These are phyloP conservation scores for Conops quadrifasciatus DNA, from an alignment of 2,888 invertebrate species.

Conservation along the genomic window DNA sequence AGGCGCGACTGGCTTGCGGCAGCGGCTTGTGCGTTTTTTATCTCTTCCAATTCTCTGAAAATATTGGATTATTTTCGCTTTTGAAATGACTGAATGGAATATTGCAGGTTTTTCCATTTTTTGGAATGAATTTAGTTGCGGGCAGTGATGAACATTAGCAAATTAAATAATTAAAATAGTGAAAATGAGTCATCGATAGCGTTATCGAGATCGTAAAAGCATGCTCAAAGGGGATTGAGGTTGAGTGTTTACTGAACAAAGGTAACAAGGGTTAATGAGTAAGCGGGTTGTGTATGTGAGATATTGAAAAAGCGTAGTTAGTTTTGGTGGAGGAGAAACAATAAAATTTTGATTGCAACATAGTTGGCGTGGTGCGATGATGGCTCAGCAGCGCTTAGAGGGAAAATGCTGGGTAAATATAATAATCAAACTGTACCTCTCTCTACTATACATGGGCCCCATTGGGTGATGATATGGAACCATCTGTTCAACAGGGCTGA, in stretches of 20 bases:
- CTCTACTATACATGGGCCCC: slow-evolving; percentile 67
- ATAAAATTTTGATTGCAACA: not conserved
- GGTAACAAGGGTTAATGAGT: not conserved
- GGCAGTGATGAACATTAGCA: no score
- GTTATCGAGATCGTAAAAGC: not conserved
- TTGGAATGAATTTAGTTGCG: no score
- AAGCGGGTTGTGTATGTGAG: not conserved
- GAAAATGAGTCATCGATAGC: not conserved
- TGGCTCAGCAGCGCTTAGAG: not conserved
- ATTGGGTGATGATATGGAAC: slow-evolving; percentile 67
- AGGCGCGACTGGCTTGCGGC: slow-evolving; percentile 73
- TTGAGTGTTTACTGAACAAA: not conserved
- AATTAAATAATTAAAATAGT: not conserved
- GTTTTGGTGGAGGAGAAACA: slow-evolving; percentile 16
- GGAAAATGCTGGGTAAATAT: slow-evolving; percentile 38
- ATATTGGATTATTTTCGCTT: slow-evolving; percentile 23
- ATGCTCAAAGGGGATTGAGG: slow-evolving; percentile 28
- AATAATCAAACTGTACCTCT: slow-evolving; percentile 63
- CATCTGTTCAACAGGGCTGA: slow-evolving; percentile 67
- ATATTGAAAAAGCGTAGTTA: not conserved
- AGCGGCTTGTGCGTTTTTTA: slow-evolving; percentile 74
- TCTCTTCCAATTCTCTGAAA: slow-evolving; percentile 81
- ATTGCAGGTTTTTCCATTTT: no score
- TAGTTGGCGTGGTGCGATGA: not conserved
- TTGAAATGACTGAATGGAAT: not conserved